Evolutionary conservation across 2,888 invertebrate species (phyloP).

Genomic region (Caenorhabditis macrosperma): DNA sequence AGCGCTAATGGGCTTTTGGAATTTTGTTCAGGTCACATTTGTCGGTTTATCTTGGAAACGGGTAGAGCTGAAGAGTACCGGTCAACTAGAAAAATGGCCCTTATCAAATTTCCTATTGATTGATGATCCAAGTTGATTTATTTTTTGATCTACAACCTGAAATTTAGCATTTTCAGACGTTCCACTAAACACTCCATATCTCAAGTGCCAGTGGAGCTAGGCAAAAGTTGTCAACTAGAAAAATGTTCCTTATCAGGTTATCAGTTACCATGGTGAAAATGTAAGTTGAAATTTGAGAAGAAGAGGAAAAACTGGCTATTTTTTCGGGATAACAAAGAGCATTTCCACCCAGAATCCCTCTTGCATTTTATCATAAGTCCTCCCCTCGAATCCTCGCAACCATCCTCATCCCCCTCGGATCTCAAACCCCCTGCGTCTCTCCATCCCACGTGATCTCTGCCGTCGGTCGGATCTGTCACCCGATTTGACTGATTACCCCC

Average conservation of each 20-base stretch:
- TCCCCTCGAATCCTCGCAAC: background rate
- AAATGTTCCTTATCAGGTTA: slow-evolving; percentile 16
- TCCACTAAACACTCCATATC: background rate
- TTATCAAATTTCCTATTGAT: background rate
- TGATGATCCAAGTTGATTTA: background rate
- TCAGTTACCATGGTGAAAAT: background rate
- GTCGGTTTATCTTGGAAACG: too few species aligned
- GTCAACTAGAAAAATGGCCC: background rate
- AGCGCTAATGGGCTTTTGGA: background rate
- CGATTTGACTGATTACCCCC: slow-evolving; percentile 59
- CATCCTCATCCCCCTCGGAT: background rate
- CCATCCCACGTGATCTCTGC: background rate
- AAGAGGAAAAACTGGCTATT: too few species aligned
- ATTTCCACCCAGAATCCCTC: too few species aligned
- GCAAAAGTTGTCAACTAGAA: background rate
- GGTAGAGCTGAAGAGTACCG: background rate
- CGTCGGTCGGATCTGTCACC: slow-evolving; percentile 27
- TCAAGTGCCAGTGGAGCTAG: background rate
- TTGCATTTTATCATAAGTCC: too few species aligned
- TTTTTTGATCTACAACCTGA: background rate
- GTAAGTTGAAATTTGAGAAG: too few species aligned
- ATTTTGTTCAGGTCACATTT: too few species aligned
- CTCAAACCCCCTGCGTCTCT: slow-evolving; percentile 19
- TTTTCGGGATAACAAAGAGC: too few species aligned
- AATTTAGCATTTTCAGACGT: background rate